These are phyloP conservation scores for Nephrocerus scutellatus DNA, from an alignment of 2,888 invertebrate genomes.

Conservation along the genomic window DNA sequence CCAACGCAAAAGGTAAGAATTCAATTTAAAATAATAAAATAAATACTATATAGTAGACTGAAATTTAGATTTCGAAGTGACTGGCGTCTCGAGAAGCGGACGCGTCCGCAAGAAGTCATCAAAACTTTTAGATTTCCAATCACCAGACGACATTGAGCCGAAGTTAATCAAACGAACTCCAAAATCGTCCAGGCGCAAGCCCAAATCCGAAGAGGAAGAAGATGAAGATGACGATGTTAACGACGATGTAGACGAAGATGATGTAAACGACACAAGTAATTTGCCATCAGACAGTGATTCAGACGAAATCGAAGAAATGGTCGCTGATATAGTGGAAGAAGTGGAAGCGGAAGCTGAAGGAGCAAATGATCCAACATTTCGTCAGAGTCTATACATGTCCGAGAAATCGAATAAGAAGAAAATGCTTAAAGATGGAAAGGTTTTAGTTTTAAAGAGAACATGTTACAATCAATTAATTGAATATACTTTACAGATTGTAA, in stretches of 20 bases:
- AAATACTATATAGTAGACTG: too few relatives aligned
- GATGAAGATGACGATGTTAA: constrained; percentile 29
- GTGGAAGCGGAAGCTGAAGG: constrained; percentile 29
- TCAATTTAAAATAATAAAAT: too few relatives aligned
- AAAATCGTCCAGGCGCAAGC: constrained; percentile 18
- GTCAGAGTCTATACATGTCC: constrained; percentile 60
- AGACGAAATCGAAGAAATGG: constrained; percentile 39
- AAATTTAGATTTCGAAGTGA: constrained; percentile 72
- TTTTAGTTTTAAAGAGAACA: constrained; percentile 12
- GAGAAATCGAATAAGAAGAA: constrained; percentile 74
- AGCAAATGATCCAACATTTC: constrained; percentile 36
- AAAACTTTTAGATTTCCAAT: constrained; percentile 87
- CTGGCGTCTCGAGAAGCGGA: constrained; percentile 82
- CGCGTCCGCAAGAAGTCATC: constrained; percentile 91
- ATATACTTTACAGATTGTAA: constrained; percentile 47
- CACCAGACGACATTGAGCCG: constrained; percentile 72
- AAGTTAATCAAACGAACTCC: constrained; percentile 30
- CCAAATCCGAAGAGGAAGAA: constrained; percentile 24
- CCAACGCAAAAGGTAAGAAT: too few relatives aligned
- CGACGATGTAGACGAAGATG: constrained; percentile 30
- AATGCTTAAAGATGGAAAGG: constrained; percentile 57
- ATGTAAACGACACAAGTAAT: constrained; percentile 24
- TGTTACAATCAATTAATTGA: background rate
- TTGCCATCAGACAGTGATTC: constrained; percentile 27
- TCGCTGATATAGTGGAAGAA: constrained; percentile 38